phyloP scores from a whole-genome alignment of 2,888 invertebrate genomes.

The Trissolcus brochymenae region DNA sequence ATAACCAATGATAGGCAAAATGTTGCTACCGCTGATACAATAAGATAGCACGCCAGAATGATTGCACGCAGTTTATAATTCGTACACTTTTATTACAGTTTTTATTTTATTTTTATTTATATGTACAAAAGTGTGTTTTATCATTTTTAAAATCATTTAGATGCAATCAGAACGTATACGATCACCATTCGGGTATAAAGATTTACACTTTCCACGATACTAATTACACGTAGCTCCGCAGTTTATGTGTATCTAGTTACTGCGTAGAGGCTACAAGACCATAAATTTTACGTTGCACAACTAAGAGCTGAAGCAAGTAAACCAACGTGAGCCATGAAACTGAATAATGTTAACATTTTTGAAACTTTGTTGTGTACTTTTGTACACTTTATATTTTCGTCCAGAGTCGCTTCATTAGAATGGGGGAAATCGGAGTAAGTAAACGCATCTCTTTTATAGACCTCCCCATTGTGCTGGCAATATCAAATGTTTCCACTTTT shows the following conservation, averaged over 20 bases:
- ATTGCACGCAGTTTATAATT: too few relatives aligned
- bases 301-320: slow-evolving; percentile 61
- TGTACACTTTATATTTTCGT: slow-evolving; percentile 39
- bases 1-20: neutral
- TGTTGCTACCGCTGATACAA: too few relatives aligned
- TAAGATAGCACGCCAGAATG: too few relatives aligned
- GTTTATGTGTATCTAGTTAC: slow-evolving; percentile 65
- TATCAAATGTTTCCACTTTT: too few relatives aligned
- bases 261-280: slow-evolving; percentile 59
- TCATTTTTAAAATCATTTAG: slow-evolving; percentile 2
- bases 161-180: slow-evolving; percentile 49
- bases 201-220: slow-evolving; percentile 64
- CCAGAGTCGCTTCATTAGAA: neutral
- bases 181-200: slow-evolving; percentile 63
- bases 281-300: slow-evolving; percentile 65
- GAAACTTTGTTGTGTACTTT: slow-evolving; percentile 37
- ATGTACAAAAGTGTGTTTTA: too few relatives aligned
- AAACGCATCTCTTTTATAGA: too few relatives aligned
- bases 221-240: slow-evolving; percentile 67
- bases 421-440: too few relatives aligned
- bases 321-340: slow-evolving; percentile 64
- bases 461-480: too few relatives aligned
- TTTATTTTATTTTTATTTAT: too few relatives aligned
- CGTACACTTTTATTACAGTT: too few relatives aligned
- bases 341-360: slow-evolving; percentile 64